Base-by-base conservation (phyloP, 2,113 vertebrate genomes). In the Myiagra hebetior region DNA sequence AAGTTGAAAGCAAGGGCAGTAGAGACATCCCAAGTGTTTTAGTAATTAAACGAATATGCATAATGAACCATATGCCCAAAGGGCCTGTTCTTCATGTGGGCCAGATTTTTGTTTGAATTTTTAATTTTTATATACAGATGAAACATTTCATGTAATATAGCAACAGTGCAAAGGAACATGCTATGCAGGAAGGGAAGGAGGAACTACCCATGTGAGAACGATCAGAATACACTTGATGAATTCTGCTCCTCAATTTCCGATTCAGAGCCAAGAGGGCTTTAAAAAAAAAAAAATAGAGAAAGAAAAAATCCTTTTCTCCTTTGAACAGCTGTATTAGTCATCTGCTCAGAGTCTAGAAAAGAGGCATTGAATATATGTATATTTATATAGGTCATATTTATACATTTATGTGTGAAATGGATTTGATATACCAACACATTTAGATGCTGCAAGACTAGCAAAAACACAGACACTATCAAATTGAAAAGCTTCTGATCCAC, bases 31-130 rank as follows among this genome's bases (percentile, higher is more conserved):
- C 98, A 93, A 98, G 98, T 98, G 98, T 98, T 98, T 98, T 97
- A 98, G 98, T 98, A 98, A 99, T 99, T 99, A 99, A 98, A 99
- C 85, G 97, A 97, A 98, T 97, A 98, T 98, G 98, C 98, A 98
- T 98, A 98, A 98, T 99, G 97, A 99, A 99, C 98, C 98, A 98
- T 98, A 99, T 98, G 98, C 98, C 98, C 98, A 98, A 97, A 98
- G 98, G 98, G 98, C 98, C 97, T 98, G 97, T 98, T 98, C 98
- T 98, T 98, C 98, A 97, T 97, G 97, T 88, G 97, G 98, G 98
- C 98, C 98, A 98, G 98, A 98, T 98, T 98, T 98, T 98, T 98
- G 98, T 98, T 98, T 98, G 98, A 98, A 98, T 98, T 98, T 98
- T 98, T 98, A 98, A 98, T 98, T 98, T 98, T 98, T 98, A 98